Evolutionary conservation across 2,888 invertebrate genomes (phyloP).

Genomic region (Crepidodera aurea): DNA sequence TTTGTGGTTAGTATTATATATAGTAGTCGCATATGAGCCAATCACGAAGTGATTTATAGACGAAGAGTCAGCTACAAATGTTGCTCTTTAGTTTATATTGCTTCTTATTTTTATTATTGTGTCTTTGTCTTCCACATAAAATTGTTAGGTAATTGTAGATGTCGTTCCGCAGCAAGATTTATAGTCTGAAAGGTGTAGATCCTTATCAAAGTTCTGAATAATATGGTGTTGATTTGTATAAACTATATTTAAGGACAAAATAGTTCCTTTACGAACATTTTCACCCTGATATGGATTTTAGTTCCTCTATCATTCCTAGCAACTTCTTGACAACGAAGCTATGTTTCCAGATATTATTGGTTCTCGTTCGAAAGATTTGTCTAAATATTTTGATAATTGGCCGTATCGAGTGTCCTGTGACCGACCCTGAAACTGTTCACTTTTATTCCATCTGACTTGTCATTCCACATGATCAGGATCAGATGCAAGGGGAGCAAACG

Average conservation of each 20-base stretch:
- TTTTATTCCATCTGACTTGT: slow-evolving; percentile 37
- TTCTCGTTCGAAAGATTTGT: too few species aligned
- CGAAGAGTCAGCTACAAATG: slow-evolving; percentile 41
- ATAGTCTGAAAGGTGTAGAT: slow-evolving; percentile 54
- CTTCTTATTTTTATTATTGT: slow-evolving; percentile 33
- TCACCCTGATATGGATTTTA: too few species aligned
- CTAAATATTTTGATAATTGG: too few species aligned
- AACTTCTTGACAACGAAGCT: too few species aligned
- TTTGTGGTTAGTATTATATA: slow-evolving; percentile 25
- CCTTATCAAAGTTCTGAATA: too few species aligned
- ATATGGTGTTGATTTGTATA: too few species aligned
- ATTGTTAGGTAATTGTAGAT: slow-evolving; percentile 52
- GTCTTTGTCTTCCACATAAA: slow-evolving; percentile 48
- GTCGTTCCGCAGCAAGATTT: slow-evolving; percentile 45
- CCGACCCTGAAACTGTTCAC: slow-evolving; percentile 23
- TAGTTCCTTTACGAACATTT: too few species aligned
- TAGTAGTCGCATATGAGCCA: slow-evolving; percentile 42
- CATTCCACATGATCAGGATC: slow-evolving; percentile 36
- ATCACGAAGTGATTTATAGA: slow-evolving; percentile 47
- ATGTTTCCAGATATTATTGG: too few species aligned
- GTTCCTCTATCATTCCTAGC: too few species aligned
- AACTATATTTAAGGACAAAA: too few species aligned
- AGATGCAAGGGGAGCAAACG: slow-evolving; percentile 21
- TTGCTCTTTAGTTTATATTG: slow-evolving; percentile 40
- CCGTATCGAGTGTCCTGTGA: background rate